phyloP scores from a whole-genome alignment of 2,797 vertebrate species.

The Spinus olivaceus region DNA sequence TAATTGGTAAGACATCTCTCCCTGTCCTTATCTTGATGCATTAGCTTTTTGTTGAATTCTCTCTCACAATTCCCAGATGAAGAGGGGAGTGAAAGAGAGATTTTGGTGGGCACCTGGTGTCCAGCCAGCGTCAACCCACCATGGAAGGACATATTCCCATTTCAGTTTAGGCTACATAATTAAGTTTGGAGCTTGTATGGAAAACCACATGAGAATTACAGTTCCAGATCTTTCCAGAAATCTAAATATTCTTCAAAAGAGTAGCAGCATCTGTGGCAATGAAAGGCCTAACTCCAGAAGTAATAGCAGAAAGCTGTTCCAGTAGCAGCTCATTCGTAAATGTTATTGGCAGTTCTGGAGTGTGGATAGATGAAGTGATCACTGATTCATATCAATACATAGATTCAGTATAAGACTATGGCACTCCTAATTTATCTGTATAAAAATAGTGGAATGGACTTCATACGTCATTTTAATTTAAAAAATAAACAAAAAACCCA shows the following conservation, averaged over 20 bases:
- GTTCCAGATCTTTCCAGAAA: not conserved
- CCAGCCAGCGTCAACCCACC: not conserved
- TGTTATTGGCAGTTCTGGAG: not conserved
- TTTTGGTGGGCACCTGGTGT: not conserved
- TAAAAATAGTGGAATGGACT: not conserved
- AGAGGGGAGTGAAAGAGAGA: not conserved
- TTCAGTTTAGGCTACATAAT: not conserved
- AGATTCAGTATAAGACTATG: not conserved
- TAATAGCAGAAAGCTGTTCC: not conserved
- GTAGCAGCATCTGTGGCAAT: not conserved
- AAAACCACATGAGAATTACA: not conserved
- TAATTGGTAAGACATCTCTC: not conserved
- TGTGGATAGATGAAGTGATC: not conserved
- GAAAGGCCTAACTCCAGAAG: not conserved
- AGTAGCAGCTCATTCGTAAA: not conserved
- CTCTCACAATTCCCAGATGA: not conserved
- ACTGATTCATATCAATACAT: not conserved
- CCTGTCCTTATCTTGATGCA: accelerated
- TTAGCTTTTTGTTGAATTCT: not conserved
- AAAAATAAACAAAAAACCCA: accelerated
- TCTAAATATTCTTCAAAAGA: not conserved
- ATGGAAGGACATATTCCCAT: not conserved
- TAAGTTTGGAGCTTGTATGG: not conserved
- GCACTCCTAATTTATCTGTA: not conserved
- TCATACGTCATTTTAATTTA: not conserved